Evolutionary conservation across 2,797 vertebrate genomes (phyloP).

Genomic region (Trichosurus vulpecula): DNA sequence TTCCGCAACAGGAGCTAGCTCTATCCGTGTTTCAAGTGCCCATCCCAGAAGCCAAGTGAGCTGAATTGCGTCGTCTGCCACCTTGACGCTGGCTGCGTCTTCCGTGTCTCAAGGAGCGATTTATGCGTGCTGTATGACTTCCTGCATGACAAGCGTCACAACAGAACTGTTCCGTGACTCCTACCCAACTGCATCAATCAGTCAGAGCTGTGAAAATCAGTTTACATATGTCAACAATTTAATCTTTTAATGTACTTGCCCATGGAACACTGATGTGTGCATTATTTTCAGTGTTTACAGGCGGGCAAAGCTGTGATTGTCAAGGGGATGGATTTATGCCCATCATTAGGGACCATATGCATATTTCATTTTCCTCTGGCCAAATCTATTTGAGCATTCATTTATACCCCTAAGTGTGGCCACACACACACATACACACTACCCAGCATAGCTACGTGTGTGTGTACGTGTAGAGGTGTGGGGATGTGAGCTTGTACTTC

Average conservation of each 20-base stretch:
- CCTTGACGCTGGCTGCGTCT: constrained; percentile 8
- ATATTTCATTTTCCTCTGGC: constrained; percentile 40
- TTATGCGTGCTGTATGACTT: constrained; percentile 58
- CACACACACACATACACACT: neutral
- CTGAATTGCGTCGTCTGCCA: constrained; percentile 14
- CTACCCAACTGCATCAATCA: constrained; percentile 60
- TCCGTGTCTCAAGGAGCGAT: constrained; percentile 47
- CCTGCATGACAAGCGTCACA: constrained; percentile 60
- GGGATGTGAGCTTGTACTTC: neutral
- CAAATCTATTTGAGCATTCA: constrained; percentile 11
- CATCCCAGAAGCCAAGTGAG: neutral
- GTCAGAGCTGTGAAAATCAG: constrained; percentile 57
- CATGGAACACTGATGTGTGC: constrained; percentile 60
- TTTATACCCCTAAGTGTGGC: neutral
- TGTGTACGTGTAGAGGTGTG: constrained; percentile 11
- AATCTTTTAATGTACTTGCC: constrained; percentile 70
- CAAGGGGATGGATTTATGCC: constrained; percentile 48
- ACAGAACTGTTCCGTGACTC: constrained; percentile 60
- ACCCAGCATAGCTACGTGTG: neutral
- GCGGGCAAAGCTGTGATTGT: constrained; percentile 58
- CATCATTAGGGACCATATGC: constrained; percentile 60
- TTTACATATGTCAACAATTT: constrained; percentile 75
- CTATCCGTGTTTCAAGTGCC: neutral
- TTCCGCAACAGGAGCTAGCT: neutral
- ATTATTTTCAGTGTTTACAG: constrained; percentile 71